Evolutionary conservation across 2,888 invertebrate species (phyloP), one percentile per base, ranked within the genome.

Genomic region (Spatulosminthurus flaviceps): DNA sequence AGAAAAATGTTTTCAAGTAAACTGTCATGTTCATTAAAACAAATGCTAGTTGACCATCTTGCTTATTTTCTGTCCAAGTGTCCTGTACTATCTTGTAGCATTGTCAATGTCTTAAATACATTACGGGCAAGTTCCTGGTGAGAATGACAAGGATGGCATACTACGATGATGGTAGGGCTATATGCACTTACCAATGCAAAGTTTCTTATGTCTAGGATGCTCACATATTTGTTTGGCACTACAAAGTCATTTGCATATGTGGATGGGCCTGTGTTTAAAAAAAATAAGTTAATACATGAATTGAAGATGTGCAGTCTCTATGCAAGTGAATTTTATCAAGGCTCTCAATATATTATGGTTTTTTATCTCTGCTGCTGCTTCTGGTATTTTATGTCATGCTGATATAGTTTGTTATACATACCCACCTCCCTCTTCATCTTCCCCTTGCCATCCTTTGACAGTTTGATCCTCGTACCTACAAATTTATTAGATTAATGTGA

Each of bases 111-210:
- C 29, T 5, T 13, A 67, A 67, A 28, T 67, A 67, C 26, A 67
- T 24, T 26, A 24, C 64, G 29, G 13, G 26, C n/a, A n/a, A n/a
- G 28, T 26, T 24, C 28, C 67, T 28, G 19, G 28, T 67, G 67
- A n/a, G 28, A 67, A 67, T 28, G 67, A 67, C 67, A 67, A 28
- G 28, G 28, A n/a, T 67, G 67, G 28, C 67, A 67, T 67, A n/a
- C n/a, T 51, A 51, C 5, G 9, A 9, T 4, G 34, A 34, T 11
- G 51, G 51, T 51, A 51, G 9, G 9, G 7, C 7, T 41, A 41
- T 13, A 13, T 7, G 41, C 13, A 9, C 13, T 13, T 41, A 41
- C 41, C 13, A 9, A n/a, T n/a, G n/a, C n/a, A n/a, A n/a, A n/a
- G n/a, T n/a, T n/a, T n/a, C n/a, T n/a, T n/a, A n/a, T n/a, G n/a